Conservation (phyloP, 2,113 vertebrate genomes). For the Rhipidura dahli region DNA sequence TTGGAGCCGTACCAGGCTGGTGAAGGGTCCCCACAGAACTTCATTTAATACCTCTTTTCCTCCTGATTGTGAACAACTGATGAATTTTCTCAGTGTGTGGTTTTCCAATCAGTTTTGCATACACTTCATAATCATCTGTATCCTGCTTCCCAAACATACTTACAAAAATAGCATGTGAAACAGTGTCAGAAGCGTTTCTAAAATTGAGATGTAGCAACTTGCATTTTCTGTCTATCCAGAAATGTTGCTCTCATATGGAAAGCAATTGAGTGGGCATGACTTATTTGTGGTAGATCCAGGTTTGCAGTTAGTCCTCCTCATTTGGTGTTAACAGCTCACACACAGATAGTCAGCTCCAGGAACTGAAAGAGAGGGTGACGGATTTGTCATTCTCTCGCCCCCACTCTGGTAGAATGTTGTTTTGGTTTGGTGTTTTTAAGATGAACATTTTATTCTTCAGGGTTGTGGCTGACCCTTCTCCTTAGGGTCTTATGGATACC, state of each 20-base stretch:
- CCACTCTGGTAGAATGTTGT: neutral
- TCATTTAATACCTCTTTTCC: neutral
- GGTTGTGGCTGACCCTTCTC: neutral
- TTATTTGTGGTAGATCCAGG: neutral
- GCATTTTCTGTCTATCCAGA: neutral
- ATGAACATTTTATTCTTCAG: neutral
- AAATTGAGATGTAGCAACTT: neutral
- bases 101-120: constrained; percentile 52
- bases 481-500: neutral
- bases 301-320: neutral
- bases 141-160: constrained; percentile 30
- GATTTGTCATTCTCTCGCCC: neutral
- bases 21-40: neutral
- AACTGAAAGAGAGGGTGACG: neutral
- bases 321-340: neutral
- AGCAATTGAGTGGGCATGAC: neutral
- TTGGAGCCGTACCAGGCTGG: neutral
- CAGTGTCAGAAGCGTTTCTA: neutral
- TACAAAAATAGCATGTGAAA: constrained; percentile 21
- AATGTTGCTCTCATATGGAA: neutral
- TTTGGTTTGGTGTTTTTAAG: neutral
- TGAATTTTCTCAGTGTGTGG: constrained; percentile 42
- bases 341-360: neutral
- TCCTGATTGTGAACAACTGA: constrained; percentile 17
- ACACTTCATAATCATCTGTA: constrained; percentile 48